phyloP scores from a whole-genome alignment of 2,113 vertebrate genomes.

The Malurus elegans region DNA sequence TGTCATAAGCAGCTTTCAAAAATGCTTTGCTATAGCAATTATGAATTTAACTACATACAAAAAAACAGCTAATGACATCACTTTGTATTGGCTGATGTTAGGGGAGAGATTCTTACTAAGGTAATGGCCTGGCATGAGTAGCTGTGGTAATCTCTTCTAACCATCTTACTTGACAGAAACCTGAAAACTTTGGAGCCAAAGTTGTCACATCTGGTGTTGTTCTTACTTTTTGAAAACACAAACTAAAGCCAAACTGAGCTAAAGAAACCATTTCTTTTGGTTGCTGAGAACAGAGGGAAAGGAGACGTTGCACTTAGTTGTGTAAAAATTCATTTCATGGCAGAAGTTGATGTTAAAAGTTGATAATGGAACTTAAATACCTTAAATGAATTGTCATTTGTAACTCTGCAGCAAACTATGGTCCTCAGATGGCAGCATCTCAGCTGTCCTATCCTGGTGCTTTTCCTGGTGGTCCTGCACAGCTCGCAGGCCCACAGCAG shows the following conservation, averaged over 20 bases:
- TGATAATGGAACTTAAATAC: background rate
- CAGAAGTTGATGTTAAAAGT: background rate
- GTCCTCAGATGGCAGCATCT: conserved; percentile 80
- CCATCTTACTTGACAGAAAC: background rate
- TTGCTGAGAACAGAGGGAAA: background rate
- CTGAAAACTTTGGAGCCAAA: background rate
- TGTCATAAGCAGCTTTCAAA: background rate
- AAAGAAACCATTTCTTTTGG: background rate
- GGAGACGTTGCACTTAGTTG: background rate
- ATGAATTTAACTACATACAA: background rate
- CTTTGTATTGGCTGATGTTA: background rate
- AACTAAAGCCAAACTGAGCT: background rate
- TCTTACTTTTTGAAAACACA: background rate
- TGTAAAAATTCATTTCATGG: background rate
- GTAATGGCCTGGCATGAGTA: background rate
- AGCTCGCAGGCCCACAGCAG: conserved; percentile 83
- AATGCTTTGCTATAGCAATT: background rate
- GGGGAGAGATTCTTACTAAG: background rate
- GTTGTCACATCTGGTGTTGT: background rate
- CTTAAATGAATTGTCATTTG: background rate
- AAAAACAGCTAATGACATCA: background rate
- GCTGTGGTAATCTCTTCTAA: background rate
- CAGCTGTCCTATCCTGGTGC: conserved; percentile 81
- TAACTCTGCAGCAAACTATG: conserved; percentile 75
- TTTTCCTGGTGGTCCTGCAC: conserved; percentile 75